Evolutionary conservation across 2,888 invertebrate genomes (phyloP), one percentile per base, ranked within the genome.

Genomic region (Xylophagus ater): DNA sequence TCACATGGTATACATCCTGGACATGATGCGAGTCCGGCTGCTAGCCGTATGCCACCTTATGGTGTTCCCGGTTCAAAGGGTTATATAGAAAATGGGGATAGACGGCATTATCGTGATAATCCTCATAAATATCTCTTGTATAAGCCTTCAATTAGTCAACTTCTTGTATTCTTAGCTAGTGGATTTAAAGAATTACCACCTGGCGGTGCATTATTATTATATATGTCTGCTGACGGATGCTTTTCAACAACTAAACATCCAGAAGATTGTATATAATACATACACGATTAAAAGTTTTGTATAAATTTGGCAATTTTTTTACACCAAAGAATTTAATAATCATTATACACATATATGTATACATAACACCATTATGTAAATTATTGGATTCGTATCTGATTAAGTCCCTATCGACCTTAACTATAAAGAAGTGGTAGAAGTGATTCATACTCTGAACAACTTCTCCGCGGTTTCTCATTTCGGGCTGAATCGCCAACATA

Each of bases 111-210:
- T 60, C 70, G 86, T 56, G 86, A 88, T 65, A 96, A 94, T 70
- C 94, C 94, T 28, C 94, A 94, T 71, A 96, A 96, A 68, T 93
- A 92, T 70, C 73, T 96, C 52, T 73, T 96, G 52, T 96, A 89
- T 70, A 92, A 90, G 65, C 96, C 96, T 41, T 87, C 90, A 35
- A 81, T 92, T 53, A 86, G 84, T 62, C 93, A 94, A 69, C 79
- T 94, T 41, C 75, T 93, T 62, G 87, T 93, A 46, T 94, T 93
- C 67, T 72, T 96, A 53, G 83, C 87, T 42, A 87, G 80, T 56
- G 87, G 90, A 45, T 90, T 90, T 67, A 89, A 90, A 61, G 94
- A 96, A 66, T 72, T 96, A 51, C 88, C 92, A 8, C 77, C 83
- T 4, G 88, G 87, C 59, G 93, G 93, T 32, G 92, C 86, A 34